Evolutionary conservation across 2,797 vertebrate species (phyloP).

Genomic region (Leuciscus waleckii): DNA sequence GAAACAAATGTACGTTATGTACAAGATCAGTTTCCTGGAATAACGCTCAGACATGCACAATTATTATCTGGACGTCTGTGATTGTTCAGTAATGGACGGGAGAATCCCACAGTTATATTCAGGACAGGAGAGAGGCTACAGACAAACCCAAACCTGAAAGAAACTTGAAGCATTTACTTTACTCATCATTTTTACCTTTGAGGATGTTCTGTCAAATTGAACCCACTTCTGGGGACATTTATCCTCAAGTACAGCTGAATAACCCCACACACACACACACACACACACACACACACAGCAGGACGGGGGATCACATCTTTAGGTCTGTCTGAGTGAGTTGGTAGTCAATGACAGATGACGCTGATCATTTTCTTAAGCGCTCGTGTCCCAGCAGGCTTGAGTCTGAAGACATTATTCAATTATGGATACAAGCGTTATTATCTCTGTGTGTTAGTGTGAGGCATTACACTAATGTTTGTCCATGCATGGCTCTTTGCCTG

Average conservation of each 20-base stretch:
- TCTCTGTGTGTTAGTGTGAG: slow-evolving; percentile 77
- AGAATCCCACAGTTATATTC: not conserved
- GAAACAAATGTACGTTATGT: not conserved
- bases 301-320: slow-evolving; percentile 54
- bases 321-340: slow-evolving; percentile 73
- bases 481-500: slow-evolving; percentile 56
- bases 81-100: not conserved
- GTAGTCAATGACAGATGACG: slow-evolving; percentile 83
- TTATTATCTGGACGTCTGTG: not conserved
- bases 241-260: not conserved
- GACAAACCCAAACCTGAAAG: not conserved
- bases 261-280: not conserved
- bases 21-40: not conserved
- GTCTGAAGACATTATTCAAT: slow-evolving; percentile 75
- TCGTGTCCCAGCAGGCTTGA: slow-evolving; percentile 78
- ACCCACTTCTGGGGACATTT: not conserved
- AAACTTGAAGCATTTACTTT: not conserved
- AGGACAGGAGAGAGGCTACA: not conserved
- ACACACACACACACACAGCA: slow-evolving; percentile 26
- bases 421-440: slow-evolving; percentile 82
- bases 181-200: not conserved
- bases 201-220: not conserved
- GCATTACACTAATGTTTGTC: slow-evolving; percentile 61
- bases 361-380: slow-evolving; percentile 84
- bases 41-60: not conserved